Base-by-base conservation (phyloP, 2,113 vertebrate genomes). In the Ciconia stormi region DNA sequence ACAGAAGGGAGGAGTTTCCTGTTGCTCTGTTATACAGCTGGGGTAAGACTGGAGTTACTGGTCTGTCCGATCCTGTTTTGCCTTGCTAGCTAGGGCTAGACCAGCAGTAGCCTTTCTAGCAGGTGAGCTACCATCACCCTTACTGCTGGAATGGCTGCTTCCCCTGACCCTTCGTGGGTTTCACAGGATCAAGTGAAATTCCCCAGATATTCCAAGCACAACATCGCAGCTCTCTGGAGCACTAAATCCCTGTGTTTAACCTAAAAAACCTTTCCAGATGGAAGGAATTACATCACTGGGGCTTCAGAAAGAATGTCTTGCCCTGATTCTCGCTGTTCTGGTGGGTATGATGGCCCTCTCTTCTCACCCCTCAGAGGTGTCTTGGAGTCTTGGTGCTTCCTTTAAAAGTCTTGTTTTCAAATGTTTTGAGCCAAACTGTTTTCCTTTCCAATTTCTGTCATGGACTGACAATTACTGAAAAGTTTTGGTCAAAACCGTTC, bases 221-320 rank as follows among this genome's bases (percentile, higher is more conserved):
- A 20, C 52, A 44, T 30, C 1, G 0, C 34, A 56, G 44, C 44
- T 88, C 36, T 72, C 58, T 0, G 1, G 42, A 55, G 49, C 17
- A 11, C 61, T 86, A 88, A 82, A 76, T 47, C 88, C 40, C 27
- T 59, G 20, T 56, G 42, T 85, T 88, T 82, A 82, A 52, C 81
- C n/a, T 86, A 82, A 73, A 70, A 74, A 85, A 44, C 21, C 14
- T 77, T 92, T 93, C 47, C 56, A 76, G 47, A 82, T 82, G 70
- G 56, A 56, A 85, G 34, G 21, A 38, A 52, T 85, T 72, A 11
- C 34, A 27, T 93, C 40, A 56, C 0, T 40, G 26, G 11, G 26
- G 16, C 47, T 95, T 93, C 78, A 93, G 44, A 79, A 87, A 32
- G 65, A 71, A 36, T 34, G 19, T 86, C 44, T 72, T 84, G 9